These are phyloP conservation scores for Torymus aiolomorphi DNA, from an alignment of 2,888 invertebrate genomes.

Conservation along the genomic window DNA sequence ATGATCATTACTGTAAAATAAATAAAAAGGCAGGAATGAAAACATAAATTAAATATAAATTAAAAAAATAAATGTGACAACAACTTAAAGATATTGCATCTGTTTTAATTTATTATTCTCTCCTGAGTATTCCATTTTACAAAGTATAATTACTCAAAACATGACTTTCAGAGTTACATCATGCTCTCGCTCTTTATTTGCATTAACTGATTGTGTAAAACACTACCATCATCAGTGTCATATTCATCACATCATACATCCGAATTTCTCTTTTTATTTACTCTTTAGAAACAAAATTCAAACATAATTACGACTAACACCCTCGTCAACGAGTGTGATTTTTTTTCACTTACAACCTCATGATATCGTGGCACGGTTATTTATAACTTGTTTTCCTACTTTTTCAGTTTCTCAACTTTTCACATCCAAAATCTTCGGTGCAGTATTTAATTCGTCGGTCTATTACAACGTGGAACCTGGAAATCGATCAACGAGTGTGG, in stretches of 20 bases:
- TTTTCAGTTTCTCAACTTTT: constrained; percentile 41
- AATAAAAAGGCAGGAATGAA: no score
- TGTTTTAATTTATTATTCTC: constrained; percentile 70
- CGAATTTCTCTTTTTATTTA: constrained; percentile 39
- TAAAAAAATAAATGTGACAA: constrained; percentile 27
- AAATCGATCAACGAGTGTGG: constrained; percentile 36
- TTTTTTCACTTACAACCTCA: constrained; percentile 38
- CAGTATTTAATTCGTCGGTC: constrained; percentile 16
- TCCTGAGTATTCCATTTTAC: constrained; percentile 60
- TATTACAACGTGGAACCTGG: constrained; percentile 37
- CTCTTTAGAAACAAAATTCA: constrained; percentile 49
- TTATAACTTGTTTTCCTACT: constrained; percentile 31
- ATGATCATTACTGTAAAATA: no score
- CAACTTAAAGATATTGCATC: constrained; percentile 63
- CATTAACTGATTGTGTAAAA: constrained; percentile 38
- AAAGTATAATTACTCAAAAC: constrained; percentile 57
- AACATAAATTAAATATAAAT: no score
- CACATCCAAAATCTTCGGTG: constrained; percentile 33
- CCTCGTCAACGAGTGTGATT: constrained; percentile 45
- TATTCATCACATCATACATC: constrained; percentile 35
- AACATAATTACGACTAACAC: constrained; percentile 46
- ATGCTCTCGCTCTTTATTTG: constrained; percentile 30
- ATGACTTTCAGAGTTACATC: constrained; percentile 34
- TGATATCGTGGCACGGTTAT: constrained; percentile 48
- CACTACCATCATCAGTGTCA: constrained; percentile 28